Conservation (phyloP, 2,888 invertebrate species). For the Vesta saturnalis region DNA sequence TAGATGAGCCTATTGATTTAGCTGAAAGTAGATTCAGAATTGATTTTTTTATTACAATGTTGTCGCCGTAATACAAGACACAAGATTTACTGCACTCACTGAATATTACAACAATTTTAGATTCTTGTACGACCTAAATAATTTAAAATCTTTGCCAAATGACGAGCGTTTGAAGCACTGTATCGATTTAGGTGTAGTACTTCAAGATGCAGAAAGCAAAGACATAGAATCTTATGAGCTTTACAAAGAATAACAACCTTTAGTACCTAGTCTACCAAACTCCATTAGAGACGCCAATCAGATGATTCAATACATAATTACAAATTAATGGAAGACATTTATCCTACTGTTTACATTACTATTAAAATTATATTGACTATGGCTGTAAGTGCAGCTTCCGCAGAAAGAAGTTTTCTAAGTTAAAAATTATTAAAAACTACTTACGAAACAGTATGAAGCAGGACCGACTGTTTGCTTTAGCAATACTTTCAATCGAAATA, state of each 20-base stretch:
- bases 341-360: conserved; percentile 9
- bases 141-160: no score
- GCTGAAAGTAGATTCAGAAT: neutral
- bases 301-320: no score
- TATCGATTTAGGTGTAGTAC: conserved; percentile 1
- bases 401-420: conserved; percentile 3
- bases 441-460: conserved; percentile 8
- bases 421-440: neutral
- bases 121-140: no score
- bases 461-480: conserved; percentile 13
- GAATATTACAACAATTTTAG: no score
- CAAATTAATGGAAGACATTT: neutral
- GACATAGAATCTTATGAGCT: conserved; percentile 6
- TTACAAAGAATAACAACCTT: conserved; percentile 1
- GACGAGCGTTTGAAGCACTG: neutral
- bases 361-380: no score
- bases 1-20: no score
- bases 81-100: no score
- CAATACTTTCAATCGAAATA: conserved; percentile 14
- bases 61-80: no score
- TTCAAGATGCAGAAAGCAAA: no score
- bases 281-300: no score
- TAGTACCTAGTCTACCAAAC: no score
- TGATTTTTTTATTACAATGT: conserved; percentile 4
- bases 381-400: neutral